Base-by-base conservation (phyloP, 1,140 invertebrate genomes). In the Diachasmimorpha longicaudata region DNA sequence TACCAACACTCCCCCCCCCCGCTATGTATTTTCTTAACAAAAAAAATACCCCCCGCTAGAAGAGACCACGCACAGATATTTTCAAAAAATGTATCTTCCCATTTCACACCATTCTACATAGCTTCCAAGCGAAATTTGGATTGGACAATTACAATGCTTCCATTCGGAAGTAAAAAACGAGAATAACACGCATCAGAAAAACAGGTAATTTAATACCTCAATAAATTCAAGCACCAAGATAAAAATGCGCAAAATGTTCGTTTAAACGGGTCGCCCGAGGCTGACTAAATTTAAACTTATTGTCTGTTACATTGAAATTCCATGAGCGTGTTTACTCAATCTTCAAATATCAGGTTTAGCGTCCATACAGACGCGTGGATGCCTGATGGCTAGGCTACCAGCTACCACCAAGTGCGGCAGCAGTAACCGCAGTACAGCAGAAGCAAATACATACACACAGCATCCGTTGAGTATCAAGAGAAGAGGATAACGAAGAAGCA, bases 401-500 rank as follows among this genome's bases (percentile, higher is more conserved):
- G 21, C 14, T 5, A 23, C 58, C 23, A 9, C 58, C 58, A 31
- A 63, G 58, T 31, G n/a, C n/a, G 21, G 21, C 58, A 25, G 58
- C 58, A 63, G 58, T 63, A 63, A 23, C 58, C 58, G 23, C 58
- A 63, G 58, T 63, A 63, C 58, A 63, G 16, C 58, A 63, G 58
- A 23, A 63, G 58, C 58, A 9, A 63, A 25, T 25, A 63, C 58
- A 63, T 19, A 63, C 10, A 63, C 14, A 31, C 58, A 63, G 58
- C 58, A 63, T 63, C 23, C 21, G 48, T 55, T 63, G 77, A 31
- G 68, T 72, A 25, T 13, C 9, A 66, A 80, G 69, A 72, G 72
- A 75, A 76, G 76, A 81, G 67, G 68, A 72, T 23, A 52, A 10
- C 25, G 44, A 42, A 44, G 68, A 75, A 55, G 19, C 78, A 70